Evolutionary conservation across 2,888 invertebrate species (phyloP), one percentile per base, ranked within the genome.

Genomic region (Globia sparganii): DNA sequence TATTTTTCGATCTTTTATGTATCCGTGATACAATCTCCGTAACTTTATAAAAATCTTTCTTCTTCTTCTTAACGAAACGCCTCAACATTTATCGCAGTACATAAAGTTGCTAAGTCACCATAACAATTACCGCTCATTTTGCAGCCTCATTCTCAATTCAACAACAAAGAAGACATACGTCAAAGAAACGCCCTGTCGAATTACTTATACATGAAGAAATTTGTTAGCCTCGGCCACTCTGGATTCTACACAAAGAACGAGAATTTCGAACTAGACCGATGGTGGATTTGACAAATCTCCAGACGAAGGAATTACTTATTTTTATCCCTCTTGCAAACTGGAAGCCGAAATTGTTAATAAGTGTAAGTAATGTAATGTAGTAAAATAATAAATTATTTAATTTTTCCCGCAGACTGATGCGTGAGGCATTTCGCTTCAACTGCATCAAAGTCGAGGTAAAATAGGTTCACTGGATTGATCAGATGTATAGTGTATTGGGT

Each of bases 241-340:
- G 82, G 86, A 90, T 80, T 80, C 87, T 85, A 80, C 79, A 85
- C 80, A 84, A 83, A 84, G 78, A 81, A 88, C 88, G 31, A 43
- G 61, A 59, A 71, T 59, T 59, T n/a, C n/a, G n/a, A 61, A n/a
- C 8, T n/a, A 46, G 11, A 46, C 34, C n/a, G 64, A 62, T 28
- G 18, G 59, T 40, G 21, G 80, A 88, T 37, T 90, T 93, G 93
- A 93, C 91, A 85, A 83, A 76, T 79, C 77, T 91, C 93, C 93
- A 93, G 86, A 81, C 80, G 74, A 76, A 77, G 68, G 86, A 89
- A 40, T 89, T 89, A 88, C 89, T 88, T 86, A 85, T 89, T 89
- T 90, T 90, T 90, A 13, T 85, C 80, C 15, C 15, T 64, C 61
- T 80, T 56, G 64, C 25, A 72, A 71, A 46, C 34, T 59, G 37